phyloP scores from a whole-genome alignment of 2,888 invertebrate species.

The Griposia aprilina region DNA sequence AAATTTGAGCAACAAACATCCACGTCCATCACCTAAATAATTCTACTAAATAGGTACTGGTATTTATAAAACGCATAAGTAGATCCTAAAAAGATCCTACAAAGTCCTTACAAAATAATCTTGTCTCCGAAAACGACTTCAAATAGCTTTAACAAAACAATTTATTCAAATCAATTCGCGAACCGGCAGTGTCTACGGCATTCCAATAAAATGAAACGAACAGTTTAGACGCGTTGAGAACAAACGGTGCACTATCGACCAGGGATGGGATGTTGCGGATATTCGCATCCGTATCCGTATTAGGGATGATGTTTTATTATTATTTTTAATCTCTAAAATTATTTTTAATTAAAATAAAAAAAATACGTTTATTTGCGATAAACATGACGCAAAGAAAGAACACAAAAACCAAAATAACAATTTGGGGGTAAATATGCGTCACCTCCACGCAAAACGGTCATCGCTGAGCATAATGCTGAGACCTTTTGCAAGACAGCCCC shows the following conservation, averaged over 20 bases:
- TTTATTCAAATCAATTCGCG: slow-evolving; percentile 48
- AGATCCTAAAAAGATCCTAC: neutral
- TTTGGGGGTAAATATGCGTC: no score
- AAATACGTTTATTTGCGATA: no score
- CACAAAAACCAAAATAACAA: no score
- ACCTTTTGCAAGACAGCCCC: no score
- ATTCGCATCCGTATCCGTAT: no score
- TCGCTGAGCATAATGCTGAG: no score
- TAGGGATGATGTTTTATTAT: no score
- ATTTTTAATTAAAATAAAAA: no score
- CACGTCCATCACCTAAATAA: neutral
- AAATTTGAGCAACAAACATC: neutral
- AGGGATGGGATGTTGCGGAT: no score
- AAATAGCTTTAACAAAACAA: slow-evolving; percentile 24
- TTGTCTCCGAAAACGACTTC: slow-evolving; percentile 13
- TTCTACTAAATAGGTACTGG: neutral
- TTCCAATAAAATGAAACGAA: slow-evolving; percentile 36
- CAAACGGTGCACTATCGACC: slow-evolving; percentile 12
- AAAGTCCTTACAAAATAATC: neutral
- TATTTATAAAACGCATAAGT: neutral
- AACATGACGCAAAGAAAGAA: no score
- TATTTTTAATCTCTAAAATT: no score
- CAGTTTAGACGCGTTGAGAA: neutral
- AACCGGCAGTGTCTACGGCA: neutral
- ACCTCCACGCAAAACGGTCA: no score